These are phyloP conservation scores for Actinemys pallida DNA, from an alignment of 2,113 vertebrate genomes.

Conservation along the genomic window DNA sequence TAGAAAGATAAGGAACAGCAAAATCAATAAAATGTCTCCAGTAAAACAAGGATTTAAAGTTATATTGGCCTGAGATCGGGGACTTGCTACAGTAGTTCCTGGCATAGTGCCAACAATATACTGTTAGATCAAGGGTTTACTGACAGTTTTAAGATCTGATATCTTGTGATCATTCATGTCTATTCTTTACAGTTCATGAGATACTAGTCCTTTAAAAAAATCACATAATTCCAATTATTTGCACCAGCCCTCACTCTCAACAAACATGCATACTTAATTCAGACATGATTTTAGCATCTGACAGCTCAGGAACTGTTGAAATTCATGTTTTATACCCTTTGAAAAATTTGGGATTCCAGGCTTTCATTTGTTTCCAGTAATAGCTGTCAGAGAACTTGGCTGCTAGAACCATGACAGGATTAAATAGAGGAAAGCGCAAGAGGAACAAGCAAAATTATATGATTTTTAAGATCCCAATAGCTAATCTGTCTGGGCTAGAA, in stretches of 20 bases:
- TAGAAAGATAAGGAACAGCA: not conserved
- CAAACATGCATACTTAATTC: not conserved
- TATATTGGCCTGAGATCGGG: not conserved
- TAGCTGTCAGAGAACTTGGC: not conserved
- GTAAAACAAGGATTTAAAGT: not conserved
- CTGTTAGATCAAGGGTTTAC: not conserved
- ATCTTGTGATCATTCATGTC: not conserved
- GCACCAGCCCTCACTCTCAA: not conserved
- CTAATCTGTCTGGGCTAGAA: not conserved
- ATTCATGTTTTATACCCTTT: not conserved
- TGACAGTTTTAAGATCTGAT: not conserved
- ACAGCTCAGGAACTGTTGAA: not conserved
- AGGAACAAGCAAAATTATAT: not conserved
- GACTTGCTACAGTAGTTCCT: not conserved
- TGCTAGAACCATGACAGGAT: not conserved
- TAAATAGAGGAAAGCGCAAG: rapidly evolving
- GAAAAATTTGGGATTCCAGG: not conserved
- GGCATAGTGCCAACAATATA: not conserved
- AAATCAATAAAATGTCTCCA: not conserved
- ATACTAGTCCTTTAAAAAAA: not conserved
- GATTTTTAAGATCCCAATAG: not conserved
- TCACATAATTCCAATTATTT: not conserved
- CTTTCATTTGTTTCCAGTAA: not conserved
- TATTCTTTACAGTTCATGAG: not conserved
- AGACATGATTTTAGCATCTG: not conserved